Percentiles rank a stretch among this genome's conserved stretches.
These are phyloP conservation scores for Symphodus melops DNA, from an alignment of 2,113 vertebrate genomes.

Conservation along the genomic window DNA sequence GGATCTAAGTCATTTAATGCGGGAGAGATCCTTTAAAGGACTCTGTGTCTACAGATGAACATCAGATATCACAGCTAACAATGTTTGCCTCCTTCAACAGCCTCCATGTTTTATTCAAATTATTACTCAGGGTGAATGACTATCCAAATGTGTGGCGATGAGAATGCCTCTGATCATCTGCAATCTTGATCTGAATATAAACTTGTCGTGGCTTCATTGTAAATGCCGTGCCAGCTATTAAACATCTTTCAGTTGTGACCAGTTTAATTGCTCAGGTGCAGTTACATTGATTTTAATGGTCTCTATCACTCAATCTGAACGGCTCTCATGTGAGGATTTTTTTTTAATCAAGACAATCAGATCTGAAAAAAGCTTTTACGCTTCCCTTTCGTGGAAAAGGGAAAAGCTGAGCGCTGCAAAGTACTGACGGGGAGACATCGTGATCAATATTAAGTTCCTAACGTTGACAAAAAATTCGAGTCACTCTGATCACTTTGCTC, in stretches of 20 bases:
- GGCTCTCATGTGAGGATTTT: constrained; percentile 41
- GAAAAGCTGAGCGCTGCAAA: constrained; percentile 9
- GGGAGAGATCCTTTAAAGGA: not conserved
- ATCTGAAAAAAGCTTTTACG: constrained; percentile 36
- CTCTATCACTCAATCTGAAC: constrained; percentile 45
- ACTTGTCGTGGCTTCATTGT: constrained; percentile 16
- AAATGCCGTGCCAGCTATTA: constrained; percentile 31
- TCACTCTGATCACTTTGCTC: constrained; percentile 3
- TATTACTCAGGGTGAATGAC: constrained; percentile 23
- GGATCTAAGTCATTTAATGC: not conserved
- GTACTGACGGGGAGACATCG: constrained; percentile 6
- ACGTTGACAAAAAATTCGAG: constrained; percentile 20
- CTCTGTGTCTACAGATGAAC: not conserved
- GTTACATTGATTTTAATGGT: constrained; percentile 50
- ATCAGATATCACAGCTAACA: constrained; percentile 33
- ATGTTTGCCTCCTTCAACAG: constrained; percentile 26
- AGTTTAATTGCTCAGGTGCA: constrained; percentile 54
- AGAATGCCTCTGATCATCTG: constrained; percentile 43
- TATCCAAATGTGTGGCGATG: constrained; percentile 32
- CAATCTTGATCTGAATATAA: constrained; percentile 45
- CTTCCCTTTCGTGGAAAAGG: constrained; percentile 36
- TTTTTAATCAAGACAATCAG: constrained; percentile 48
- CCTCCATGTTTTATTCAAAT: constrained; percentile 30
- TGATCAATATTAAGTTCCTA: constrained; percentile 6
- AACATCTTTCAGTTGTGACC: constrained; percentile 33